Base-by-base conservation (phyloP, 2,888 invertebrate species). In the Seladonia tumulorum region DNA sequence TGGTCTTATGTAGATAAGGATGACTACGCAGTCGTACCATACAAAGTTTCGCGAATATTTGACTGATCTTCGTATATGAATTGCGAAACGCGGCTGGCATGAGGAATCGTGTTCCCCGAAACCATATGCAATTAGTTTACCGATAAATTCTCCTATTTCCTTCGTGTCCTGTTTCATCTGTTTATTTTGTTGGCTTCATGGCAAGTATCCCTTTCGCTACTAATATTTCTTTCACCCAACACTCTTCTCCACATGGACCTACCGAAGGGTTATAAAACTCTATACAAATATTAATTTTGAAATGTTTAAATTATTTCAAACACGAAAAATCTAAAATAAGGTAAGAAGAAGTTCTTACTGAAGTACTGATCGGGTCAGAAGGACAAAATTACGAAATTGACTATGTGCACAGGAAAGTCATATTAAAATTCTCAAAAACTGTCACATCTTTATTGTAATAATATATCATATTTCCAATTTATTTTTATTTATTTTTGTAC, bases 1-100 rank as follows among this genome's bases (percentile, higher is more conserved):
- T 5, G 57, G 57, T 57, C 4, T 57, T 57, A n/a, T 57, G 57
- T 57, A n/a, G 10, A 57, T 57, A 57, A 57, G 57, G 3, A 57
- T n/a, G 10, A n/a, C n/a, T 57, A n/a, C 57, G 57, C 12, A 57
- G 57, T n/a, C n/a, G n/a, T 57, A n/a, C 57, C 1, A n/a, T 57
- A 57, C 57, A 57, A 57, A 57, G n/a, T 57, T 57, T 12, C 12
- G 57, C 12, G 22, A 57, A 57, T 57, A 57, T 57, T 57, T 57
- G 57, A n/a, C n/a, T 5, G 12, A 57, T 57, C 57, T n/a, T 57
- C n/a, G n/a, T 57, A 12, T 57, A 57, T 57, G n/a, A 57, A 57
- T 57, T 57, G 57, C 57, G n/a, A 57, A 57, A 57, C n/a, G 57
- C 57, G 57, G 12, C n/a, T 57, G 57, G 57, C n/a, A 57, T n/a